Evolutionary conservation across 2,113 vertebrate species (phyloP).

Genomic region (Pterocles orientalis): DNA sequence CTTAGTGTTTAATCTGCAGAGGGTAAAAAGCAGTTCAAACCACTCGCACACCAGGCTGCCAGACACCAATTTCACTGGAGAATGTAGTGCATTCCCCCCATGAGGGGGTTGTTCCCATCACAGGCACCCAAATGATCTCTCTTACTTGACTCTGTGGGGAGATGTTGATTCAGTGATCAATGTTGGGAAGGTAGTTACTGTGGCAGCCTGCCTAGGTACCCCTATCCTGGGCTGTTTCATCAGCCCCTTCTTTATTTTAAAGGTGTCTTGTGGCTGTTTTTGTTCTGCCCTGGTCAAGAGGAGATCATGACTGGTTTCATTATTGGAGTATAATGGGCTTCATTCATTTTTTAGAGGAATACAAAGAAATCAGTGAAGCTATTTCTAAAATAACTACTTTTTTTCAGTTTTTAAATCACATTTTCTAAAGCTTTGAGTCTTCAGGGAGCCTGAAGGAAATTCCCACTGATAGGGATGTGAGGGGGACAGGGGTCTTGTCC

Average conservation of each 20-base stretch:
- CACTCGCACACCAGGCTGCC: background rate
- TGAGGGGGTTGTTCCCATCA: background rate
- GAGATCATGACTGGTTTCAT: background rate
- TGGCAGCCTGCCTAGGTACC: background rate
- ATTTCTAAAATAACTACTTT: background rate
- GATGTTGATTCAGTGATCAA: background rate
- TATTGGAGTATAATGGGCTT: background rate
- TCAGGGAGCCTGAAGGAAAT: background rate
- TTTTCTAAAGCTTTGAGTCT: background rate
- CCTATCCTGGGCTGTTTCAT: background rate
- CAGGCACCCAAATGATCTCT: background rate
- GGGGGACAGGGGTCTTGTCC: background rate
- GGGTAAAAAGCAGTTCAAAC: conserved; percentile 1
- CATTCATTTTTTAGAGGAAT: background rate
- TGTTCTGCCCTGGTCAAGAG: background rate
- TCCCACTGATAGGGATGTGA: background rate
- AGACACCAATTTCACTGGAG: background rate
- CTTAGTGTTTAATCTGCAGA: conserved; percentile 20
- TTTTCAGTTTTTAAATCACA: background rate
- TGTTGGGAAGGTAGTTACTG: background rate
- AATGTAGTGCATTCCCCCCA: background rate
- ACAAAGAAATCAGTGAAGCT: background rate
- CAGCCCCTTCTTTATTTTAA: background rate
- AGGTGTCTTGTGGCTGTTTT: background rate
- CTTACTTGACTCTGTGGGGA: background rate